A percentile compares a stretch with the other conserved stretches of the same genome.
Evolutionary conservation across 2,888 invertebrate species (phyloP).

Genomic region (Lepidocyrtoides sp.): DNA sequence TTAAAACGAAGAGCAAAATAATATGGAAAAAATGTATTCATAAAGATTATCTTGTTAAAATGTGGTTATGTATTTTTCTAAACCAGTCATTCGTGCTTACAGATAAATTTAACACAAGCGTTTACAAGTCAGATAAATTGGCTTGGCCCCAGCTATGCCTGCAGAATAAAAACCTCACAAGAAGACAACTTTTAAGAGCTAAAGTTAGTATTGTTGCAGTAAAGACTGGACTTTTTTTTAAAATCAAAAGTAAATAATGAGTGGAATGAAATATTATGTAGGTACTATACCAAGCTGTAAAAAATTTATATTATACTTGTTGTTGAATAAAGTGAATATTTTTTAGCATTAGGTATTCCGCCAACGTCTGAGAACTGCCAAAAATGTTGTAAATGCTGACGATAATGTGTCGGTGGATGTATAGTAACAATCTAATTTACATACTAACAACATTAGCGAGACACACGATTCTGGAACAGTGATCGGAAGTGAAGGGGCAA

Average conservation of each 20-base stretch:
- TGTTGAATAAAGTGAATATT: too few species aligned
- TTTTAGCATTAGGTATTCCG: too few species aligned
- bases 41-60: background rate
- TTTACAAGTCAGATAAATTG: background rate
- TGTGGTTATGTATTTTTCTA: constrained; percentile 18
- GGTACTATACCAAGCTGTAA: too few species aligned
- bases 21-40: background rate
- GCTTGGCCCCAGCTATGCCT: background rate
- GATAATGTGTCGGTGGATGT: background rate
- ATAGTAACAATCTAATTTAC: background rate
- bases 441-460: background rate
- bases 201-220: too few species aligned
- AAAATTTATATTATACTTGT: too few species aligned
- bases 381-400: too few species aligned
- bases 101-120: background rate
- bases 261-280: too few species aligned
- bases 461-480: background rate
- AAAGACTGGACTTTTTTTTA: background rate
- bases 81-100: constrained; percentile 53
- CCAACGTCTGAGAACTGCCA: too few species aligned
- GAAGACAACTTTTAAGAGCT: background rate
- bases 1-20: too few species aligned
- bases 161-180: background rate
- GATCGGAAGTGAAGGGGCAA: background rate
- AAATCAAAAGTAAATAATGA: too few species aligned